A percentile compares a stretch with the other conserved stretches of the same genome.
Conservation (phyloP, 2,888 invertebrate species). For the Diploptera punctata region DNA sequence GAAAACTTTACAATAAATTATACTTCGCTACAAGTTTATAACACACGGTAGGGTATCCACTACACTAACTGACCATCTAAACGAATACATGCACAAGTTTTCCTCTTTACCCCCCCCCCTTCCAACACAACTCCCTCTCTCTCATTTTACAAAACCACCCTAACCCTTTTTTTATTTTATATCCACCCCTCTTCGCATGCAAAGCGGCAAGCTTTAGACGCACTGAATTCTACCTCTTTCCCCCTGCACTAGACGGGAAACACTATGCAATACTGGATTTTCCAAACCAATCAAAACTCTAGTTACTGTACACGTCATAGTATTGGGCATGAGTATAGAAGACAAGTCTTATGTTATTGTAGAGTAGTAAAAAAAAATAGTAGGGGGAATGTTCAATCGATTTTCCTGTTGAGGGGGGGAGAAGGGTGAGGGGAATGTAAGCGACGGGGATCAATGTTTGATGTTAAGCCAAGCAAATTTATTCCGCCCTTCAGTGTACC, state of each 20-base stretch:
- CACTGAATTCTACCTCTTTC: not conserved
- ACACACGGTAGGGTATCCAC: not conserved
- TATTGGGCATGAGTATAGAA: constrained; percentile 5
- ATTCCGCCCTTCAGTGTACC: not conserved
- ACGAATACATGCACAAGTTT: not conserved
- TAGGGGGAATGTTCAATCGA: not conserved
- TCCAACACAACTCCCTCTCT: not conserved
- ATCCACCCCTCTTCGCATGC: not conserved
- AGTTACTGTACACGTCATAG: not conserved
- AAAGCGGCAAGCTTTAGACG: not conserved
- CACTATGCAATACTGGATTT: not conserved
- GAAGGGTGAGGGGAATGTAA: not conserved
- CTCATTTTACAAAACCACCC: not conserved
- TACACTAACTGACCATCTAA: not conserved
- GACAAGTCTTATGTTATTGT: constrained; percentile 12
- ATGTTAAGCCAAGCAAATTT: not conserved
- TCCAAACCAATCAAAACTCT: constrained; percentile 20
- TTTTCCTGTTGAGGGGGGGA: not conserved
- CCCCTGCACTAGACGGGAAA: not conserved
- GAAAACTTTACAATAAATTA: not conserved
- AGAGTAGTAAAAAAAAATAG: not conserved
- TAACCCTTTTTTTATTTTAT: not conserved
- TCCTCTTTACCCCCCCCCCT: not conserved
- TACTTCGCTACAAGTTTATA: not conserved
- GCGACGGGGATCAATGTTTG: not conserved